Conservation (phyloP, 2,797 vertebrate species). For the Sphenodon punctatus region DNA sequence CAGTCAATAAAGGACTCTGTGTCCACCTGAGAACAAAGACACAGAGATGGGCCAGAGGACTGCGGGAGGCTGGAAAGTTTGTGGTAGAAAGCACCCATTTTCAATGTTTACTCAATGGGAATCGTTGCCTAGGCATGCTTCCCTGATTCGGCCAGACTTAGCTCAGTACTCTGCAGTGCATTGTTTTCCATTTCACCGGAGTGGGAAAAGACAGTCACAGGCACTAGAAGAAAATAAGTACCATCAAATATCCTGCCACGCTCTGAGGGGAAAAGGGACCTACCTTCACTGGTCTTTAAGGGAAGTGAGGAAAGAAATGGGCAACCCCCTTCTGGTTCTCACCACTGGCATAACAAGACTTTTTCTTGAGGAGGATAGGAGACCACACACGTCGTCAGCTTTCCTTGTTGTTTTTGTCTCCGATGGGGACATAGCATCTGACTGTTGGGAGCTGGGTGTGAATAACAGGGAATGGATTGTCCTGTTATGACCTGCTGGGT, state of each 20-base stretch:
- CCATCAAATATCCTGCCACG: background rate
- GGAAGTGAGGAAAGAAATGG: background rate
- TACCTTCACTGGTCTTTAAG: too few species aligned
- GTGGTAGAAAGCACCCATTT: background rate
- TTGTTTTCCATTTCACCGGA: background rate
- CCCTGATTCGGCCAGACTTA: background rate
- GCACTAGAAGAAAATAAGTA: background rate
- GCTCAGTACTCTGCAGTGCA: background rate
- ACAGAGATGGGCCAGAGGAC: background rate
- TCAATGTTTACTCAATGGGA: background rate
- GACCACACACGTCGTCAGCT: too few species aligned
- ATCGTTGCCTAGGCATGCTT: background rate
- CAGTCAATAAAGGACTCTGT: background rate
- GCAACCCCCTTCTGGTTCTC: background rate
- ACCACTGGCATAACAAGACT: too few species aligned
- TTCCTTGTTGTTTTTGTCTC: too few species aligned
- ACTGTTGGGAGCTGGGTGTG: too few species aligned
- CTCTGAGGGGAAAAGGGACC: background rate
- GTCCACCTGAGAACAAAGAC: background rate
- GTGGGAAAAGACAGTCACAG: rapidly evolving
- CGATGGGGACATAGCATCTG: too few species aligned
- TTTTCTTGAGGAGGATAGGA: too few species aligned
- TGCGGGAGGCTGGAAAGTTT: background rate
- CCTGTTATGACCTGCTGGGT: too few species aligned
- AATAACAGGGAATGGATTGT: too few species aligned